A percentile compares a stretch with the other conserved stretches of the same genome.
These are phyloP conservation scores for Leptinotarsa peninsularis DNA, from an alignment of 2,888 invertebrate genomes.

Conservation along the genomic window DNA sequence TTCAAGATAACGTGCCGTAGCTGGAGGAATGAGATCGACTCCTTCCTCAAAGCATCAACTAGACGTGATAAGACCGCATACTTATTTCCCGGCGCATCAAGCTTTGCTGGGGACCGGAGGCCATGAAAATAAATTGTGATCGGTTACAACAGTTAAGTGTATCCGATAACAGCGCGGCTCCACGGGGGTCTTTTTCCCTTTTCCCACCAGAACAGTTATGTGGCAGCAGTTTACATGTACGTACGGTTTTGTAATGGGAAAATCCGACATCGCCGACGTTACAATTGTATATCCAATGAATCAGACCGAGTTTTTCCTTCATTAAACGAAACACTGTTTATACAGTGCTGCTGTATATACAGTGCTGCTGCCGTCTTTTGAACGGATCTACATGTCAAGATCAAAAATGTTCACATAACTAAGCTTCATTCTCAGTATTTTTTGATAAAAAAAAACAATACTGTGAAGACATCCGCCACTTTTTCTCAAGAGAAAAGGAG, in stretches of 20 bases:
- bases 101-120: constrained; percentile 9
- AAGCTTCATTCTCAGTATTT: too few relatives aligned
- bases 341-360: too few relatives aligned
- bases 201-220: constrained; percentile 3
- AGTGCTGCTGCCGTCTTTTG: background rate
- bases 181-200: constrained; percentile 6
- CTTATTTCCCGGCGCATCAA: constrained; percentile 14
- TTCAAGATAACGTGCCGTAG: constrained; percentile 14
- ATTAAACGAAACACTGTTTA: too few relatives aligned
- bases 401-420: too few relatives aligned
- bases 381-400: background rate
- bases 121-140: constrained; percentile 14
- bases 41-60: constrained; percentile 14
- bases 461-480: too few relatives aligned
- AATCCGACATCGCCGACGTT: background rate
- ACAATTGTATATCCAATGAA: background rate
- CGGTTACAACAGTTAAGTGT: constrained; percentile 17
- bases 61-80: constrained; percentile 14
- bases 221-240: constrained; percentile 12
- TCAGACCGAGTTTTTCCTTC: background rate
- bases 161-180: constrained; percentile 10
- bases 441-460: too few relatives aligned
- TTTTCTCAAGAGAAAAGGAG: too few relatives aligned
- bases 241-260: constrained; percentile 10
- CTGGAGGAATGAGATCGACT: background rate